Evolutionary conservation across 2,113 vertebrate species (phyloP).

Genomic region (Sylvietta virens): DNA sequence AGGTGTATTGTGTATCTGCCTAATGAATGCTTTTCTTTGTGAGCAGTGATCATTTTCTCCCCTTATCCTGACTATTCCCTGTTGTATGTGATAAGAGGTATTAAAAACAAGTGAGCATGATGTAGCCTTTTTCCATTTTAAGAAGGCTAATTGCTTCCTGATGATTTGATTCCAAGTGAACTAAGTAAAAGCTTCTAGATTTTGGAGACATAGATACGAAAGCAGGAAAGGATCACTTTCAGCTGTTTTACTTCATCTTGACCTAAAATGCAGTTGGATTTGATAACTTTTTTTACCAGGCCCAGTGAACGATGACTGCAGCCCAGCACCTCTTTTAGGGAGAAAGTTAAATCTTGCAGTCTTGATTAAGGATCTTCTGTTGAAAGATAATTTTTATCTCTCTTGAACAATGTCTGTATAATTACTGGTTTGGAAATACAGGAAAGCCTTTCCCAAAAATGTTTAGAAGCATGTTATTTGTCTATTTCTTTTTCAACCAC

Average conservation of each 20-base stretch:
- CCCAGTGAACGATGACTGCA: background rate
- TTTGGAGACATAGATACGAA: background rate
- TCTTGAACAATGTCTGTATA: background rate
- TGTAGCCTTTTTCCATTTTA: conserved; percentile 1
- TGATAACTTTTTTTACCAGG: background rate
- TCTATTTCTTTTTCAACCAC: background rate
- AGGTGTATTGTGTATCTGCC: background rate
- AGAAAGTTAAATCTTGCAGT: background rate
- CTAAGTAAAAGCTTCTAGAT: background rate
- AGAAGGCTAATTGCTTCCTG: conserved; percentile 5
- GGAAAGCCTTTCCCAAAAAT: background rate
- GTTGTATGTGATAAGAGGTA: background rate
- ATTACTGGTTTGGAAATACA: background rate
- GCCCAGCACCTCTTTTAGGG: background rate
- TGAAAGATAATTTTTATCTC: background rate
- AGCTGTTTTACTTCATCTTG: background rate
- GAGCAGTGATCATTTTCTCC: background rate
- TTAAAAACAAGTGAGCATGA: conserved; percentile 13
- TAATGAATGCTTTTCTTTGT: background rate
- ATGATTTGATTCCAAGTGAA: conserved; percentile 10
- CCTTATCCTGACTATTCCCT: background rate
- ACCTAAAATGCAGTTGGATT: background rate
- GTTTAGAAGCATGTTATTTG: background rate
- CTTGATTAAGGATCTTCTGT: background rate
- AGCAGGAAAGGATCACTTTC: background rate